Base-by-base conservation (phyloP, 2,888 invertebrate species). In the Calliphora vomitoria region DNA sequence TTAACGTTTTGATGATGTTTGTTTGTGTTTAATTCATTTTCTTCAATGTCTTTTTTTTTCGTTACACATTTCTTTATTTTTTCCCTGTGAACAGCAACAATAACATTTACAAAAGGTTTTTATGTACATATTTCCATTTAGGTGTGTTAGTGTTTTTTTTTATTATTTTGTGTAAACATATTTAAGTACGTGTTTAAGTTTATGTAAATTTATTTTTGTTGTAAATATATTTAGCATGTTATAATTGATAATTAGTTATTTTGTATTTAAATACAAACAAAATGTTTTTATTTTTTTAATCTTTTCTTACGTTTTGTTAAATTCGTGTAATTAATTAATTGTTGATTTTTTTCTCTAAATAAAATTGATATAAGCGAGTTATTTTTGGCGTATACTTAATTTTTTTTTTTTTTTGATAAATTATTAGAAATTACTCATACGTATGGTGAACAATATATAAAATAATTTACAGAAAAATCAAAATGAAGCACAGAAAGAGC, bases 1-100 rank as follows among this genome's bases (percentile, higher is more conserved):
- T 47, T 69, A 47, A 69, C 53, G 72, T 64, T 62, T 62, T 72
- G 11, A 18, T 41, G 18, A 64, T 20, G 8, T 50, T 71, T 31
- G 11, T 53, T 71, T 71, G 25, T 71, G 11, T 53, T 47, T 68
- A 44, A 31, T n/a, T n/a, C 35, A 18, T 53, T 31, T 71, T 69
- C 5, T 31, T 31, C 8, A 35, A 62, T 62, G 62, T 35, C 35
- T 62, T 35, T n/a, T 60, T 35, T 60, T 15, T 0, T 35, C 25
- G 25, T 25, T 1, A 25, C 25, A 25, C 25, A 25, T 8, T 38
- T 58, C 44, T 44, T 10, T 44, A 44, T 20, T 20, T 55, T 55
- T 20, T 55, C 10, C 55, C 0, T 55, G 55, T 20, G 10, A 53
- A 62, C 60, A 60, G 31, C 60, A 60, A 35, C 15, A 35, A 60